Conservation (phyloP, 2,888 invertebrate species). For the Tuta absoluta region DNA sequence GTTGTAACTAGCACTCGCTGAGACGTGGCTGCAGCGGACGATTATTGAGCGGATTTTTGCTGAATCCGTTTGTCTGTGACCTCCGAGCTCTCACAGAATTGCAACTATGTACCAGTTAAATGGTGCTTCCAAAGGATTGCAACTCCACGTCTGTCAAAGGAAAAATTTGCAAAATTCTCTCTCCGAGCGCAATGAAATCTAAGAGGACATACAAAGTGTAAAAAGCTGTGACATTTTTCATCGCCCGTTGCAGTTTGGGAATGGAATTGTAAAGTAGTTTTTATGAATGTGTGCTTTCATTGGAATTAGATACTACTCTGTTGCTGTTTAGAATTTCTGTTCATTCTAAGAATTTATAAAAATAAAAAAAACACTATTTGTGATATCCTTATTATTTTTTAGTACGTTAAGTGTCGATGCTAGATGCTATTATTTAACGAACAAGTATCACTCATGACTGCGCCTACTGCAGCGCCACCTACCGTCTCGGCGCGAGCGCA, state of each 20-base stretch:
- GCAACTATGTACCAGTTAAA: slow-evolving; percentile 14
- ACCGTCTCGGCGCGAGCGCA: no score
- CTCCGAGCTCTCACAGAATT: not conserved
- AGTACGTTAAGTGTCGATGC: no score
- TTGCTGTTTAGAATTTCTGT: not conserved
- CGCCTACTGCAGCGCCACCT: no score
- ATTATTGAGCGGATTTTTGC: slow-evolving; percentile 7
- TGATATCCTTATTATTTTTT: no score
- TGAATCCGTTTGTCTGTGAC: not conserved
- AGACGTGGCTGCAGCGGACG: slow-evolving; percentile 8
- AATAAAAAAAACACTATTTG: no score
- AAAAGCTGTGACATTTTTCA: slow-evolving; percentile 8
- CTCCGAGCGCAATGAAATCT: slow-evolving; percentile 2
- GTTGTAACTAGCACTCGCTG: slow-evolving; percentile 3
- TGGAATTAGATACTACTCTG: not conserved
- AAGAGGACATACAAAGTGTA: slow-evolving; percentile 2
- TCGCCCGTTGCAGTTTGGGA: not conserved
- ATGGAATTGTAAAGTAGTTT: slow-evolving; percentile 1
- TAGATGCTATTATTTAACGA: no score
- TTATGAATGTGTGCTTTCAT: not conserved
- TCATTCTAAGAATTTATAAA: no score
- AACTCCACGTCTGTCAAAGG: slow-evolving; percentile 7
- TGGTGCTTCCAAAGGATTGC: slow-evolving; percentile 5
- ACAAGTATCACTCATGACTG: no score
- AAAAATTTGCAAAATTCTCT: not conserved